A percentile compares a stretch with the other conserved stretches of the same genome.
phyloP scores from a whole-genome alignment of 2,113 vertebrate species.

The Danio rerio region DNA sequence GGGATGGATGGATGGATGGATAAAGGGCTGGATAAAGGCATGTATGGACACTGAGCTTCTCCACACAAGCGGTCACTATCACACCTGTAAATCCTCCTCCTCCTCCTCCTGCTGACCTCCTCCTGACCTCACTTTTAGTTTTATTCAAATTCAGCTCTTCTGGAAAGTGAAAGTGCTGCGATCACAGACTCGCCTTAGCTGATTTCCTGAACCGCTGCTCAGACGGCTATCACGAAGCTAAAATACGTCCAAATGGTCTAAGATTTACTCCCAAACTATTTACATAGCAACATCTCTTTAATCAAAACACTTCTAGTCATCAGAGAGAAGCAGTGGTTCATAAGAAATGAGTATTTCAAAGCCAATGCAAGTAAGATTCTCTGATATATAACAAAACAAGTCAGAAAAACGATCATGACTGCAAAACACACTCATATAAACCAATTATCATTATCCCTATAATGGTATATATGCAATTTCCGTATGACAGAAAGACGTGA shows the following conservation, averaged over 20 bases:
- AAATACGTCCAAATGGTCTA: neutral
- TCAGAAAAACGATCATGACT: too few relatives aligned
- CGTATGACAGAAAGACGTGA: too few relatives aligned
- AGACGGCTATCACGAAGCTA: neutral
- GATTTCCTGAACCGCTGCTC: neutral
- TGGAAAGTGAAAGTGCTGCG: neutral
- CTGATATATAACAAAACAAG: too few relatives aligned
- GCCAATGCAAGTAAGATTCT: too few relatives aligned
- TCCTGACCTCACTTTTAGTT: neutral
- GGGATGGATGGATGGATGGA: neutral
- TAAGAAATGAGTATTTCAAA: too few relatives aligned
- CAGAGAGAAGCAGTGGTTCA: too few relatives aligned
- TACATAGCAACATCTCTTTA: too few relatives aligned
- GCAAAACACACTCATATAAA: too few relatives aligned
- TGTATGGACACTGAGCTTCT: neutral
- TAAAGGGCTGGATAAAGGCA: neutral
- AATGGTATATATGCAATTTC: too few relatives aligned
- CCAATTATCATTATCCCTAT: too few relatives aligned
- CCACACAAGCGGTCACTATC: neutral
- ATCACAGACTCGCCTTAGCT: neutral
- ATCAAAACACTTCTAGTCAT: too few relatives aligned
- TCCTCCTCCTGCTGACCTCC: neutral
- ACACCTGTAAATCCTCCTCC: neutral
- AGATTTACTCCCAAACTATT: neutral
- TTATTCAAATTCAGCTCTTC: conserved; percentile 11